Evolutionary conservation across 2,797 vertebrate genomes (phyloP), one percentile per base, ranked within the genome.

Genomic region (Eptatretus atami): DNA sequence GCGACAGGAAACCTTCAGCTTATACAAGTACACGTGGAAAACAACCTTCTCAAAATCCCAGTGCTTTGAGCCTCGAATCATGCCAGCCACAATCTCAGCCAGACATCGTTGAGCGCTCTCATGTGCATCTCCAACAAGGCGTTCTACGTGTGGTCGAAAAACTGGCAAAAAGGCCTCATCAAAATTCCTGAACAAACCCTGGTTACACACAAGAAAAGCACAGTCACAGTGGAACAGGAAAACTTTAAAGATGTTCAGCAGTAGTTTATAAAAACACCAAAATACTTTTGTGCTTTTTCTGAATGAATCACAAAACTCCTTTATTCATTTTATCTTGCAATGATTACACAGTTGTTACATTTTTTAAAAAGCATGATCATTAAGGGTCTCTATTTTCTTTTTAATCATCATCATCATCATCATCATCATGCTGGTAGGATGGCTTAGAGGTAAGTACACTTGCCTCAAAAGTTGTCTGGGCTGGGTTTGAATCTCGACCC

Each of bases 171-270:
- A 94, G 67, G 74, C 76, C 67, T 88, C 81, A 12, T 78, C 77
- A 63, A 84, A 96, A 71, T 96, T 95, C 69, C 90, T 80, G 72
- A 96, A 96, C 66, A 95, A 72, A 68, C 88, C 90, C 90, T 96
- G 69, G 52, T 19, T 63, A 55, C 15, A 61, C 12, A 67, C 31
- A 63, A 65, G 6, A 53, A 31, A 53, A 25, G 14, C 65, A 63
- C 53, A 67, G 31, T 63, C 31, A 44, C 31, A 44, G 31, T 44
- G 31, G 6, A 44, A 44, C 31, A 44, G 31, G 31, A 4, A 44
- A 4, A 44, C 6, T 44, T 44, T 8, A 44, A 44, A 44, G 31
- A 11, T 69, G 53, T 4, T 24, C 2, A 61, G n/a, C 57, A 9
- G 57, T 61, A n/a, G 24, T n/a, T 61, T 60, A 60, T 63, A 31